Evolutionary conservation across 1,140 invertebrate genomes (phyloP).

Genomic region (Luehdorfia chinensis): DNA sequence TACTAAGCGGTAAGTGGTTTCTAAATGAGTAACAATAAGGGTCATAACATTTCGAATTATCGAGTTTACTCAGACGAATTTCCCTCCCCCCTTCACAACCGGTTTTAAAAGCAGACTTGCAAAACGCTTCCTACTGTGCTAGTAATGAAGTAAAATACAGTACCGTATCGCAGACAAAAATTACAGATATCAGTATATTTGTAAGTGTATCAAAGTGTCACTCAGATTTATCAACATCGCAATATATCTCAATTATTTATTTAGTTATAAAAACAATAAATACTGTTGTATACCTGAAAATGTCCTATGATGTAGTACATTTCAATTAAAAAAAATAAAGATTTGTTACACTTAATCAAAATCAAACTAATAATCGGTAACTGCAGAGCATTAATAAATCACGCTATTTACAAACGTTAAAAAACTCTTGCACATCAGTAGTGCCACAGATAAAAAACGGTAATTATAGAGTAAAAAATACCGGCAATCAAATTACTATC

Average conservation of each 20-base stretch:
- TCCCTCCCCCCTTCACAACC: slow-evolving; percentile 37
- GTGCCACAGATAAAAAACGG: slow-evolving; percentile 50
- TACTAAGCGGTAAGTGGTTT: too few species aligned
- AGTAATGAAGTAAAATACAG: slow-evolving; percentile 33
- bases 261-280: too few species aligned
- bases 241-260: too few species aligned
- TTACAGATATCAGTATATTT: too few species aligned
- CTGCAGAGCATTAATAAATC: slow-evolving; percentile 31
- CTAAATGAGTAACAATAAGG: too few species aligned
- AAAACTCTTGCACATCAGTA: slow-evolving; percentile 50
- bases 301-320: too few species aligned
- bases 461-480: slow-evolving; percentile 52
- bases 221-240: too few species aligned
- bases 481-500: slow-evolving; percentile 57
- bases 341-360: too few species aligned
- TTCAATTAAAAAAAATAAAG: too few species aligned
- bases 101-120: slow-evolving; percentile 62
- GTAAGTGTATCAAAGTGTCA: too few species aligned
- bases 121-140: slow-evolving; percentile 48
- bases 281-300: too few species aligned
- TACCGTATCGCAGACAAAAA: slow-evolving; percentile 22
- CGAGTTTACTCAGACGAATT: slow-evolving; percentile 33
- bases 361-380: too few species aligned
- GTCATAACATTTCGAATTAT: slow-evolving; percentile 22
- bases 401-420: slow-evolving; percentile 52